A percentile compares a stretch with the other conserved stretches of the same genome.
phyloP scores from a whole-genome alignment of 2,113 vertebrate species.

The Glaucomys volans region DNA sequence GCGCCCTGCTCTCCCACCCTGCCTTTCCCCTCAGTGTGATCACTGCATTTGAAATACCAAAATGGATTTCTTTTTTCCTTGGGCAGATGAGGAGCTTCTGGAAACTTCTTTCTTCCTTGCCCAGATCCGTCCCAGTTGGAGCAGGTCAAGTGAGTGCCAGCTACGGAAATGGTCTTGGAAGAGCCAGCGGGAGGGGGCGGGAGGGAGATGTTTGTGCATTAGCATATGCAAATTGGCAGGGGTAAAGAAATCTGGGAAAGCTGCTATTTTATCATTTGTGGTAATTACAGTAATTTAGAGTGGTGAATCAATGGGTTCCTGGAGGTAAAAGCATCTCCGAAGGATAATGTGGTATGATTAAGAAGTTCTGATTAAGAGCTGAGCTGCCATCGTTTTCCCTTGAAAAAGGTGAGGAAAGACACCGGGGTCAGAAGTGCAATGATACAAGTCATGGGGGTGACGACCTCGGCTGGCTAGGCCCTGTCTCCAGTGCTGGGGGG shows the following conservation, averaged over 20 bases:
- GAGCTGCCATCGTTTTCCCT: constrained; percentile 63
- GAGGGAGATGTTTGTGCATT: constrained; percentile 47
- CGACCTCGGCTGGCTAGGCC: neutral
- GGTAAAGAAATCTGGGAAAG: constrained; percentile 80
- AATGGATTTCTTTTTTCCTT: neutral
- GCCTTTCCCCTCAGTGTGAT: neutral
- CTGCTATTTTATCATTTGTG: constrained; percentile 84
- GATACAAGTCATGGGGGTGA: neutral
- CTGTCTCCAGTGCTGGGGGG: neutral
- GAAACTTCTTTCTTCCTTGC: constrained; percentile 14
- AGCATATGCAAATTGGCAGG: constrained; percentile 81
- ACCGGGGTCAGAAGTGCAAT: constrained; percentile 68
- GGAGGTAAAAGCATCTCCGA: constrained; percentile 79
- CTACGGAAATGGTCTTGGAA: neutral
- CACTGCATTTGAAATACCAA: neutral
- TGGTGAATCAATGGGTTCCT: constrained; percentile 81
- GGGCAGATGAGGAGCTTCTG: neutral
- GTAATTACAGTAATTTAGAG: constrained; percentile 84
- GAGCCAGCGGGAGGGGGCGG: neutral
- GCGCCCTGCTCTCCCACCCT: too few relatives aligned
- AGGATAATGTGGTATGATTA: constrained; percentile 75
- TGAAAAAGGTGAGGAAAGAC: constrained; percentile 56
- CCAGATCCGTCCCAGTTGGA: neutral
- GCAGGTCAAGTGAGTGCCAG: neutral
- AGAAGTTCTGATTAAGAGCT: constrained; percentile 77